Percentiles rank a stretch among this genome's conserved stretches.
These are phyloP conservation scores for Geotrypetes seraphini DNA, from an alignment of 2,797 vertebrate species.

Conservation along the genomic window DNA sequence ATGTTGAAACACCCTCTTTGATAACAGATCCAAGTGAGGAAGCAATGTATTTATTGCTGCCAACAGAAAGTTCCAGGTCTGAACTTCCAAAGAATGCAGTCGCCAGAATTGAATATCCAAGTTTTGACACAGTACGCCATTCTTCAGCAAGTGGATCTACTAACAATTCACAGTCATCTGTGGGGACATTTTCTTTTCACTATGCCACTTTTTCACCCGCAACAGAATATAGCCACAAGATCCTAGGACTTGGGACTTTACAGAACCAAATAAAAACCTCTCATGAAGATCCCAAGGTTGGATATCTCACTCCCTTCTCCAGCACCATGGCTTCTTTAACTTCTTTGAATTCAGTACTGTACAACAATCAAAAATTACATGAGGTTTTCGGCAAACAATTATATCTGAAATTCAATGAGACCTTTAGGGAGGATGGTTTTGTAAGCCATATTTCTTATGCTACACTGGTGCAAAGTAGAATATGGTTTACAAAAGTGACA, in stretches of 20 bases:
- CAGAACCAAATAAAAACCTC: slow-evolving; percentile 20
- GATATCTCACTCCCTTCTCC: slow-evolving; percentile 7
- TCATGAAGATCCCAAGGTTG: slow-evolving; percentile 20
- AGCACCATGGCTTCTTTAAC: slow-evolving; percentile 3
- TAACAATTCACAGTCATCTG: slow-evolving; percentile 23
- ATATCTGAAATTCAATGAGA: slow-evolving; percentile 7
- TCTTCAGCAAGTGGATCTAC: slow-evolving; percentile 16
- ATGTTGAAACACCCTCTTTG: slow-evolving; percentile 13
- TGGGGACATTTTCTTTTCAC: slow-evolving; percentile 7
- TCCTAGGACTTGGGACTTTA: slow-evolving; percentile 16
- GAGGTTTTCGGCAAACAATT: slow-evolving; percentile 4
- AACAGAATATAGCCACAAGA: slow-evolving; percentile 1
- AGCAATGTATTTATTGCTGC: slow-evolving; percentile 7
- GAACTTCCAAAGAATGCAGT: slow-evolving; percentile 19
- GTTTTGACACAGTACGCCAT: slow-evolving; percentile 21
- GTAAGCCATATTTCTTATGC: neutral
- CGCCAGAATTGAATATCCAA: slow-evolving; percentile 25
- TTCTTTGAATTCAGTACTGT: slow-evolving; percentile 10
- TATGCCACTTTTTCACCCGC: slow-evolving; percentile 5
- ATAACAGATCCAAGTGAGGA: slow-evolving; percentile 15
- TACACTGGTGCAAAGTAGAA: slow-evolving; percentile 3
- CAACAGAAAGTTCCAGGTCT: slow-evolving; percentile 22
- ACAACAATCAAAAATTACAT: slow-evolving; percentile 24
- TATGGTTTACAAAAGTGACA: slow-evolving; percentile 9
- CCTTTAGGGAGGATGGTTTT: neutral